Evolutionary conservation across 2,113 vertebrate genomes (phyloP), one percentile per base, ranked within the genome.

Genomic region (Brevimyrus niger): DNA sequence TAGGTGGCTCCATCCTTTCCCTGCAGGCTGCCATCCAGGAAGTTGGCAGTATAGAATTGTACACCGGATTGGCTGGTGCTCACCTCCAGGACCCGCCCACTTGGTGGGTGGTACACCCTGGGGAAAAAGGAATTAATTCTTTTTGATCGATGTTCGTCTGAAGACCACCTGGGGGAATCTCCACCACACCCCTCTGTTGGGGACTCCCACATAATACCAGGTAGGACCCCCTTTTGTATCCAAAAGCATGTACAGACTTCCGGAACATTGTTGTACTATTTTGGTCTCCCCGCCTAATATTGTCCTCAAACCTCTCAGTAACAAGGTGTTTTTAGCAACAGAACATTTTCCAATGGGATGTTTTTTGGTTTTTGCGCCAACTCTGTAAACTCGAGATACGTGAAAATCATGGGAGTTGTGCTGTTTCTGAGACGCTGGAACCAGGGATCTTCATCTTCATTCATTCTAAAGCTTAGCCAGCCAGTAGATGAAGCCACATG

Each of bases 41-140:
- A 96, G 94, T 99, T 99, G n/a, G 96, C 97, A 0, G 98, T 99
- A 91, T 99, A 99, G 91, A 99, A 98, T 93, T 99, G 98, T 92
- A 99, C 88, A 0, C 98, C 98, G 1, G 98, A 97, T 90, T 99
- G 97, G 48, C 96, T 98, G 90, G 97, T 98, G 53, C 96, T 95
- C 53, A 99, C 95, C 85, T 97, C 96, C 87, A 99, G 94, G 15
- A 95, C 91, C 91, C 97, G 95, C 38, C 98, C 97, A 0, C 95
- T 97, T 85, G 92, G 93, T 0, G 94, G 92, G 88, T 99, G 98
- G 90, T 27, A 76, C 90, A 96, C 97, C 93, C 98, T 99, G 42
- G 11, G 89, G 87, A 44, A 69, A 23, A 85, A 90, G 21, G n/a
- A 90, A 46, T 69, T 69, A n/a, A 27, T 31, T n/a, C 2, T 73